Evolutionary conservation across 1,140 invertebrate genomes (phyloP).

Genomic region (Galleria mellonella): DNA sequence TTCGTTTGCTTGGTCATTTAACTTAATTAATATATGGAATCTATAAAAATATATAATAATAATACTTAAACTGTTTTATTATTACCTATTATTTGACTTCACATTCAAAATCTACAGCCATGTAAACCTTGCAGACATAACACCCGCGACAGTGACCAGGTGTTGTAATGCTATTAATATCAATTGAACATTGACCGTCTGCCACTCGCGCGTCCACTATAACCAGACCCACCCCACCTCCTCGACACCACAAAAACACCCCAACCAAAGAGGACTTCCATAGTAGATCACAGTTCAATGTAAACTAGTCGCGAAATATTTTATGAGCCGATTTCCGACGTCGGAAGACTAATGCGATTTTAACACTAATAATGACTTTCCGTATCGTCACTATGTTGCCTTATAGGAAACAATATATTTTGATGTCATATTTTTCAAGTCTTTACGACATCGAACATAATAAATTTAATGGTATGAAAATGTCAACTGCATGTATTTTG

Average conservation of each 20-base stretch:
- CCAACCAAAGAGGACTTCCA: conserved; percentile 4
- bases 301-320: conserved; percentile 47
- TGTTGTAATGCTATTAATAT: conserved; percentile 64
- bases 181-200: conserved; percentile 62
- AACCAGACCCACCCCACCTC: conserved; percentile 25
- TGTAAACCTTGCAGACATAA: conserved; percentile 33
- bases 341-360: conserved; percentile 58
- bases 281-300: conserved; percentile 23
- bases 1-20: too few relatives aligned
- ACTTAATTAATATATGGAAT: too few relatives aligned
- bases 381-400: conserved; percentile 6
- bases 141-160: conserved; percentile 47
- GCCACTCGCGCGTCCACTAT: conserved; percentile 28
- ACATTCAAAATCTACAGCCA: conserved; percentile 10
- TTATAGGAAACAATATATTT: conserved; percentile 4
- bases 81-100: too few relatives aligned
- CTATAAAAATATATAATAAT: too few relatives aligned
- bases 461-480: too few relatives aligned
- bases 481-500: too few relatives aligned
- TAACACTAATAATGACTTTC: conserved; percentile 35
- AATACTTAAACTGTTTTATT: too few relatives aligned
- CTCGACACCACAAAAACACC: conserved; percentile 11
- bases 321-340: conserved; percentile 54
- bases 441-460: not conserved
- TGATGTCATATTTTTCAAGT: conserved; percentile 10